phyloP scores from a whole-genome alignment of 2,888 invertebrate species.

The Megaustenia siamemsis region DNA sequence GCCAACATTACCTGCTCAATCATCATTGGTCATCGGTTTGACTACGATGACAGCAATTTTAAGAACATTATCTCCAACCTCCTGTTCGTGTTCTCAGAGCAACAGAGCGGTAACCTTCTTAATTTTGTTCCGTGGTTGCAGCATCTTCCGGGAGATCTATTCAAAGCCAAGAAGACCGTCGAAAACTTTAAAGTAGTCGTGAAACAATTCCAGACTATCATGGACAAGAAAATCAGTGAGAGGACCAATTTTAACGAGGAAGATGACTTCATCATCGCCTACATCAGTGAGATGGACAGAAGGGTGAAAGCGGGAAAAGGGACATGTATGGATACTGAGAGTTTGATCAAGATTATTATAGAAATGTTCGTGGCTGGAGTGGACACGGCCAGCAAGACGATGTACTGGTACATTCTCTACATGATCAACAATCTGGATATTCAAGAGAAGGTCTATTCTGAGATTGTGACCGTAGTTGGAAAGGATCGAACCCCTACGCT shows the following conservation, averaged over 20 bases:
- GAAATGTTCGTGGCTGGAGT: constrained; percentile 29
- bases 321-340: background rate
- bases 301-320: background rate
- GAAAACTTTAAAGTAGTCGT: background rate
- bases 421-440: constrained; percentile 88
- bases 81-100: background rate
- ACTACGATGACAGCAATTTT: background rate
- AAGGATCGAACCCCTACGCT: constrained; percentile 56
- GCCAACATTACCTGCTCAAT: constrained; percentile 3
- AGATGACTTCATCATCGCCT: background rate
- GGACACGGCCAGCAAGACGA: constrained; percentile 89
- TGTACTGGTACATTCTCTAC: constrained; percentile 90
- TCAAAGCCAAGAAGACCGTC: background rate
- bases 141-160: constrained; percentile 19
- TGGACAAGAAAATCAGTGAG: background rate
- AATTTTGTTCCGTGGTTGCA: constrained; percentile 28
- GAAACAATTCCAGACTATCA: background rate
- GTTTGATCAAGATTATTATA: background rate
- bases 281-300: constrained; percentile 1
- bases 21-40: background rate
- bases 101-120: background rate
- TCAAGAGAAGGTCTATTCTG: constrained; percentile 42
- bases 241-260: background rate
- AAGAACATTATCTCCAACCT: background rate
- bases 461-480: constrained; percentile 74